phyloP scores from a whole-genome alignment of 2,888 invertebrate species.

The Drosophila cracens region DNA sequence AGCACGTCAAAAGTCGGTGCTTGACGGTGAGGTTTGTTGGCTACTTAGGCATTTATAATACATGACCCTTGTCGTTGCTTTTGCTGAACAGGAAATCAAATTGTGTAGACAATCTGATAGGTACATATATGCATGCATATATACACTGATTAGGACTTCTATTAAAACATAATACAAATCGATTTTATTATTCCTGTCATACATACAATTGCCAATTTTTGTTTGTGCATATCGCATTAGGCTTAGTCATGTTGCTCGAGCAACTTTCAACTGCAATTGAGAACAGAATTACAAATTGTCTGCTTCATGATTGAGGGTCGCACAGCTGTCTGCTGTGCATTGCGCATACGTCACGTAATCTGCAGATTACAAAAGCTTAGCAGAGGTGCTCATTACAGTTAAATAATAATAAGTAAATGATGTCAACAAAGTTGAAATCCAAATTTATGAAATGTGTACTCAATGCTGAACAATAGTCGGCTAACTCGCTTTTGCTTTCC shows the following conservation, averaged over 20 bases:
- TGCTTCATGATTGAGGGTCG: background rate
- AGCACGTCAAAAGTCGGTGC: background rate
- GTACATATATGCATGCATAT: slow-evolving; percentile 1
- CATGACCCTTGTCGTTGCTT: slow-evolving; percentile 17
- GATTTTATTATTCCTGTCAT: background rate
- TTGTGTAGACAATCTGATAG: slow-evolving; percentile 4
- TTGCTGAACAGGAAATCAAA: slow-evolving; percentile 20
- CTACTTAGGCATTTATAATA: slow-evolving; percentile 40
- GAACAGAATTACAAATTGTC: slow-evolving; percentile 20
- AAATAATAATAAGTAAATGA: background rate
- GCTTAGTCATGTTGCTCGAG: background rate
- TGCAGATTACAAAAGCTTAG: background rate
- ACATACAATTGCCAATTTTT: slow-evolving; percentile 1
- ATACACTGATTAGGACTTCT: background rate
- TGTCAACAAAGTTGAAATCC: background rate
- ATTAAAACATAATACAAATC: background rate
- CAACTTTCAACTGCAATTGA: background rate
- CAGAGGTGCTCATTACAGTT: background rate
- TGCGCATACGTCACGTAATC: slow-evolving; percentile 33
- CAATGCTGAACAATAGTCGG: background rate
- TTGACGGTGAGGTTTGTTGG: background rate
- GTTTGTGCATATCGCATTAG: slow-evolving; percentile 11
- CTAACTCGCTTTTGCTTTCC: background rate
- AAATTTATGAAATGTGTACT: background rate
- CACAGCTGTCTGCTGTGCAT: background rate